phyloP scores from a whole-genome alignment of 2,113 vertebrate species.

The Cyprinodon brontotheroides region DNA sequence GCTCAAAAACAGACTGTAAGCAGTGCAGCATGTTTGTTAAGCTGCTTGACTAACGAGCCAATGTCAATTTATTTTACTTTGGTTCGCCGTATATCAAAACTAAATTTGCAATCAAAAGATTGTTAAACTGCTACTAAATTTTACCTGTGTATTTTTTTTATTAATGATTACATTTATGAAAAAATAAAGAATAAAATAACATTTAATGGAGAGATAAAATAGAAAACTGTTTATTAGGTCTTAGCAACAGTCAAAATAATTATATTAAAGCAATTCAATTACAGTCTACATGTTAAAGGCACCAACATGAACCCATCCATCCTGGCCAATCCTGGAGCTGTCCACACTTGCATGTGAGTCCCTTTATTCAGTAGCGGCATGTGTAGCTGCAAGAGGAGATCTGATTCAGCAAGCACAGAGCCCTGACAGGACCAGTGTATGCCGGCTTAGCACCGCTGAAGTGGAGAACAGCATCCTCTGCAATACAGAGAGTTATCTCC shows the following conservation, averaged over 20 bases:
- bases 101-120: too few relatives aligned
- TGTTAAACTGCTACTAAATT: too few relatives aligned
- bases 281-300: neutral
- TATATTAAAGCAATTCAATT: neutral
- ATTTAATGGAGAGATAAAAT: neutral
- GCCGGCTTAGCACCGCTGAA: constrained; percentile 32
- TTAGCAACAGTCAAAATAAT: neutral
- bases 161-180: too few relatives aligned
- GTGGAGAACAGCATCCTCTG: constrained; percentile 21
- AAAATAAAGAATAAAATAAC: neutral
- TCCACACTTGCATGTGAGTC: constrained; percentile 11
- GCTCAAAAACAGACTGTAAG: neutral
- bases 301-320: too few relatives aligned
- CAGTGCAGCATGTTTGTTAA: neutral
- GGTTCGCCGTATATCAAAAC: neutral
- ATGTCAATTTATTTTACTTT: neutral
- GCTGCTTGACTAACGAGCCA: neutral
- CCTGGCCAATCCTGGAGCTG: neutral
- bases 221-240: neutral
- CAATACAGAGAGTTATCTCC: constrained; percentile 22
- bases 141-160: too few relatives aligned
- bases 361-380: constrained; percentile 40
- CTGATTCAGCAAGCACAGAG: too few relatives aligned
- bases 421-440: too few relatives aligned
- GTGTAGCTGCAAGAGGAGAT: constrained; percentile 53